These are phyloP conservation scores for Leptobrachium leishanense DNA, from an alignment of 2,113 vertebrate genomes.

Conservation along the genomic window DNA sequence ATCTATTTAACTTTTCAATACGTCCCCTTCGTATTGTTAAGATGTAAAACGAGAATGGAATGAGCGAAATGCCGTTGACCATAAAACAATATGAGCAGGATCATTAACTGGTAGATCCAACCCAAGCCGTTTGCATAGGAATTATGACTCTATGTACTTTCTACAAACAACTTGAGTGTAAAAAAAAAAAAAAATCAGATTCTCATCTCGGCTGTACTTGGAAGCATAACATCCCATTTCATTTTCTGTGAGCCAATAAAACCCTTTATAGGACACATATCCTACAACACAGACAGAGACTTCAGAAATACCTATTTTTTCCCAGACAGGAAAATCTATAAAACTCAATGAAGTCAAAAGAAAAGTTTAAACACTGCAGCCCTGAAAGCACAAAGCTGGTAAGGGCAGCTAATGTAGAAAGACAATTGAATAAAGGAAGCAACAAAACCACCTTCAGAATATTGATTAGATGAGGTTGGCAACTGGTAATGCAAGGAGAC, in stretches of 20 bases:
- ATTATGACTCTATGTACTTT: conserved; percentile 30
- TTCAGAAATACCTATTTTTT: conserved; percentile 38
- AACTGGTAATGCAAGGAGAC: conserved; percentile 14
- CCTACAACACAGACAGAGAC: conserved; percentile 34
- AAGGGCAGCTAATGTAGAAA: conserved; percentile 26
- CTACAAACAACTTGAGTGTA: conserved; percentile 34
- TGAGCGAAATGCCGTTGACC: conserved; percentile 35
- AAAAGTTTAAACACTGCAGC: conserved; percentile 43
- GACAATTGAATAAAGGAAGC: conserved; percentile 28
- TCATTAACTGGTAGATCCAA: conserved; percentile 36
- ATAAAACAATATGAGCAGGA: conserved; percentile 45
- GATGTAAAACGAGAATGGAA: conserved; percentile 16
- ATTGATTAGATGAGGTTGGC: conserved; percentile 16
- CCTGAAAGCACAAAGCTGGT: conserved; percentile 20
- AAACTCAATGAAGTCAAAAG: conserved; percentile 41
- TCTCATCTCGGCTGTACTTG: conserved; percentile 33
- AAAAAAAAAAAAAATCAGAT: conserved; percentile 23
- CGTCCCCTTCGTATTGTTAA: conserved; percentile 38
- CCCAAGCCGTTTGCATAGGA: conserved; percentile 14
- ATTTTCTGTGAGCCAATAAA: conserved; percentile 42
- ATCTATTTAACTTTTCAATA: conserved; percentile 20
- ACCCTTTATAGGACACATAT: conserved; percentile 41
- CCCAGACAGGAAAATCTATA: conserved; percentile 42
- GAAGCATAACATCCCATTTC: conserved; percentile 27
- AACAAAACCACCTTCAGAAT: conserved; percentile 19